Base-by-base conservation (phyloP, 2,888 invertebrate genomes). In the Ethmia dodecea region DNA sequence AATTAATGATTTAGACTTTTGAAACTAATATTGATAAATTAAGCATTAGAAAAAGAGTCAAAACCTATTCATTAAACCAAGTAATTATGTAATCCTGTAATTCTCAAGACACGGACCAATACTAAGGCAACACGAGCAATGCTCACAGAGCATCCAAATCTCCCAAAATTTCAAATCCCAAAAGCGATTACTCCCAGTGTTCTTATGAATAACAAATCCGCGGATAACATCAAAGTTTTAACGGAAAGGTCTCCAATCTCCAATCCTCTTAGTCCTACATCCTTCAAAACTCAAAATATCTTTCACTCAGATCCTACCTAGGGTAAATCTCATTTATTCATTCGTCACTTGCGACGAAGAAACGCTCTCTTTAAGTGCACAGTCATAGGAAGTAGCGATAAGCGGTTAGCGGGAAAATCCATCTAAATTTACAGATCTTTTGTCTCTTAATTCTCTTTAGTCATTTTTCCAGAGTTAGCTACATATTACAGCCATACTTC, bases 271-370 rank as follows among this genome's bases (percentile, higher is more conserved):
- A 39, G 31, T 31, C 31, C 18, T 29, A 35, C 33, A 29, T 11
- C 35, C 22, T 25, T 18, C 18, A 18, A 27, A 12, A 18, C 38
- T 18, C 28, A 9, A 29, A 39, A 32, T 35, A 14, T 39, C 29
- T 38, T 20, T 29, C 30, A 20, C 34, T 30, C 24, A 16, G 31
- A 38, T 31, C 35, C 28, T 26, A 13, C 34, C 27, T 28, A 18
- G 13, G 28, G 15, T 20, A 29, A 35, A 35, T 35, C 38, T 35
- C 29, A 39, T 39, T 39, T 39, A 39, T 39, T 39, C 31, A 39
- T 35, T 39, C 38, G 38, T 39, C 38, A 39, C 38, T 39, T 35
- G 35, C 32, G 31, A 9, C 16, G 8, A 27, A 26, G 32, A 32
- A 10, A 31, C 34, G 35, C 9, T 27, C 6, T 8, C 13, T 12